Base-by-base conservation (phyloP, 2,888 invertebrate genomes). In the Quadroppia sp. region DNA sequence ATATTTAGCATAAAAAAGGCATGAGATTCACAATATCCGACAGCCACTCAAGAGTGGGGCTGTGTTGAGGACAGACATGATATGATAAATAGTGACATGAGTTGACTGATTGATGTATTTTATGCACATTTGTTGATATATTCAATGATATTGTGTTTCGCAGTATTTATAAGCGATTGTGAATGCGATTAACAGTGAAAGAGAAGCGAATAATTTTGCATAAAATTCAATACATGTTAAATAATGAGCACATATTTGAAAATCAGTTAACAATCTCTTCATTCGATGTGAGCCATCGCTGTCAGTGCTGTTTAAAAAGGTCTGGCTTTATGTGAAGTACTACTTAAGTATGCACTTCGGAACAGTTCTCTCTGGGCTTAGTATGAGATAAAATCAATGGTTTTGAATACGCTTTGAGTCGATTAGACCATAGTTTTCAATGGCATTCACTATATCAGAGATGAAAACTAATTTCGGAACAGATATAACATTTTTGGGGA, bases 51-150 rank as follows among this genome's bases (percentile, higher is more conserved):
- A 45, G 2, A 36, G 20, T 20, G 6, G 6, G 20, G 13, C 45
- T 45, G 15, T 45, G 9, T 36, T 7, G 13, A 17, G 50, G 28
- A 30, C 32, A 17, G 61, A 32, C 32, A 30, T n/a, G 61, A 61
- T 61, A 32, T 61, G 61, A 61, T 61, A 61, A 61, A 61, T 61
- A 61, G 6, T 36, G 61, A 9, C 30, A 61, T 61, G 32, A 61
- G 32, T 32, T 61, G 25, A 30, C 61, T 67, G 40, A 67, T 67
- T 40, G 67, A 67, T 40, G 61, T 15, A 30, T 36, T 30, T 17
- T 30, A 36, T 36, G 2, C 32, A 28, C 53, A 53, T 7, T 53
- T 61, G 53, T 53, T 53, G 53, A 53, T 53, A 53, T 53, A 25
- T 20, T 13, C 15, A 13, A 15, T 3, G 61, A 36, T 61, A 61